These are phyloP conservation scores for Smutsia temminckii DNA, from an alignment of 2,797 vertebrate genomes.

Conservation along the genomic window DNA sequence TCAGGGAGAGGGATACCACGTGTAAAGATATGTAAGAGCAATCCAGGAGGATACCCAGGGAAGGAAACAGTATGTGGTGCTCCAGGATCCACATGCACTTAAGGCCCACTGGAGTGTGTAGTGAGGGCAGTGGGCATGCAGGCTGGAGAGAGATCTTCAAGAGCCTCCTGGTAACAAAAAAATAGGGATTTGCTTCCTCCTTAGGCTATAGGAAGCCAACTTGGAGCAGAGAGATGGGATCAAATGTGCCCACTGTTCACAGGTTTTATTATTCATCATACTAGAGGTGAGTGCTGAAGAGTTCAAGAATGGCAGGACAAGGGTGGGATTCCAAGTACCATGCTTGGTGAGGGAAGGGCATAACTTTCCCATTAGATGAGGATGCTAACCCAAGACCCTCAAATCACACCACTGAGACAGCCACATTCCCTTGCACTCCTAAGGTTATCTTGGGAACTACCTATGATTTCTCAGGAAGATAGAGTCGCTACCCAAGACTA, in stretches of 20 bases:
- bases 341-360: neutral
- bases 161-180: neutral
- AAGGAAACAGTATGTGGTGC: neutral
- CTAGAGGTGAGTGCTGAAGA: neutral
- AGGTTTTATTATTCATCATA: neutral
- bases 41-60: neutral
- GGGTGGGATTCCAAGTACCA: neutral
- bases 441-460: neutral
- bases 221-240: neutral
- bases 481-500: neutral
- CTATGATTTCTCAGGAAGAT: neutral
- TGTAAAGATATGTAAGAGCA: neutral
- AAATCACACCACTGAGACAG: neutral
- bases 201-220: neutral
- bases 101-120: neutral
- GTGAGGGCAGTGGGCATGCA: neutral
- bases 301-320: neutral
- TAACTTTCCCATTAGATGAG: neutral
- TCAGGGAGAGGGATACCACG: neutral
- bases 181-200: neutral
- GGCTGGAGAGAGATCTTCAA: neutral
- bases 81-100: neutral
- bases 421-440: neutral
- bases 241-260: neutral
- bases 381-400: neutral